Evolutionary conservation across 2,888 invertebrate species (phyloP).

Genomic region (Drosophila affinis): DNA sequence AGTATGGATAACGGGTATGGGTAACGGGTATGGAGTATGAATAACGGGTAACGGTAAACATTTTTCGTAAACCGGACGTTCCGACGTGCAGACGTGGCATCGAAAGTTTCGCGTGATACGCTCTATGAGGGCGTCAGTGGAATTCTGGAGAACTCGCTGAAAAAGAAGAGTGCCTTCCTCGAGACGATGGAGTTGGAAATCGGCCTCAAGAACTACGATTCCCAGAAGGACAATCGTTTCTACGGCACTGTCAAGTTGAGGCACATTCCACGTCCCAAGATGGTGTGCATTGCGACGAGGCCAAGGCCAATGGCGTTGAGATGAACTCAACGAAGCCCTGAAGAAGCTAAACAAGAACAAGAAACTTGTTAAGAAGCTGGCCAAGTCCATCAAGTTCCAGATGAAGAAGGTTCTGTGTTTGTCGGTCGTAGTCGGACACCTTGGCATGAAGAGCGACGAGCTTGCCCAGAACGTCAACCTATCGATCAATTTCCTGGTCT

Average conservation of each 20-base stretch:
- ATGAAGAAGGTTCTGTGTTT: slow-evolving; percentile 99
- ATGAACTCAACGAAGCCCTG: slow-evolving; percentile 99
- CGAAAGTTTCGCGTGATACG: slow-evolving; percentile 98
- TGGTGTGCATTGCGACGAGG: slow-evolving; percentile 99
- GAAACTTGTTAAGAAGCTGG: slow-evolving; percentile 99
- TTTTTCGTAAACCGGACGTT: no score
- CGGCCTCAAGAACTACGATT: slow-evolving; percentile 99
- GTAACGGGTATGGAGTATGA: no score
- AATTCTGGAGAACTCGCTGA: slow-evolving; percentile 90
- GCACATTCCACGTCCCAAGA: slow-evolving; percentile 98
- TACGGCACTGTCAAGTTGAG: slow-evolving; percentile 99
- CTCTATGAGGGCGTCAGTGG: slow-evolving; percentile 96
- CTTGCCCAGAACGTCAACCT: slow-evolving; percentile 98
- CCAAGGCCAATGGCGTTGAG: slow-evolving; percentile 94
- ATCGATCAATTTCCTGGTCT: slow-evolving; percentile 99
- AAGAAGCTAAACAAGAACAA: slow-evolving; percentile 99
- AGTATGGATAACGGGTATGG: no score
- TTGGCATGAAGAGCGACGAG: slow-evolving; percentile 97
- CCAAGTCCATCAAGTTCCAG: slow-evolving; percentile 99
- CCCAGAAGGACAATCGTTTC: slow-evolving; percentile 99
- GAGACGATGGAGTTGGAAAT: slow-evolving; percentile 99
- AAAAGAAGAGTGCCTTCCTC: slow-evolving; percentile 96
- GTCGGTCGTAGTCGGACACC: slow-evolving; percentile 99
- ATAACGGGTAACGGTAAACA: no score
- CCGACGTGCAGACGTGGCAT: no score